phyloP scores from a whole-genome alignment of 2,113 vertebrate genomes.

The Proteles cristata region DNA sequence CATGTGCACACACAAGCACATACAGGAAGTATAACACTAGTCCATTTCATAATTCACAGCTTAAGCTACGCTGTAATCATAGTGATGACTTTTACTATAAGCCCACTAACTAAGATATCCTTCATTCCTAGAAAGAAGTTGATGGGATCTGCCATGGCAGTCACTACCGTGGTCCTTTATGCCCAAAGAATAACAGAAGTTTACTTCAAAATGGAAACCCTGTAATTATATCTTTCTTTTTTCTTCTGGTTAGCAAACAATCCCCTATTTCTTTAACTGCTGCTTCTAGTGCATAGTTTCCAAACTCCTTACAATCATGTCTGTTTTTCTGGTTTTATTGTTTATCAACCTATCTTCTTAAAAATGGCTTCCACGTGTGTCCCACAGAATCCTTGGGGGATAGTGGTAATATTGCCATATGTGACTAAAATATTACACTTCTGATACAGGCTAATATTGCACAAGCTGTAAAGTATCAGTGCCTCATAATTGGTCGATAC shows the following conservation, averaged over 20 bases:
- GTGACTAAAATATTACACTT: not conserved
- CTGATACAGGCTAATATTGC: not conserved
- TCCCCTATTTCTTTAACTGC: not conserved
- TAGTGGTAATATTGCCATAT: no score
- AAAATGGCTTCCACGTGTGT: not conserved
- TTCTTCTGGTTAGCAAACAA: not conserved
- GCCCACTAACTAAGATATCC: not conserved
- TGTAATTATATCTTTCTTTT: not conserved
- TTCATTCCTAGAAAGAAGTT: not conserved
- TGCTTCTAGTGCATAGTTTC: not conserved
- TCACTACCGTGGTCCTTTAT: not conserved
- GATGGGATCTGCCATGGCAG: not conserved
- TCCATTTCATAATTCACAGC: not conserved
- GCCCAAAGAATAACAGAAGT: not conserved
- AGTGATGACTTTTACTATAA: not conserved
- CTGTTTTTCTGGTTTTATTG: not conserved
- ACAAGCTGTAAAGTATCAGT: not conserved
- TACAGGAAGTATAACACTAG: not conserved
- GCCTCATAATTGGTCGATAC: not conserved
- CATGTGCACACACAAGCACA: fast-evolving
- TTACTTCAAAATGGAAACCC: not conserved
- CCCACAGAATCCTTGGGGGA: not conserved
- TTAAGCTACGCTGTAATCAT: not conserved
- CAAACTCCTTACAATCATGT: not conserved
- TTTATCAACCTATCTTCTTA: not conserved